Evolutionary conservation across 2,113 vertebrate species (phyloP), one percentile per base, ranked within the genome.

Genomic region (Seriola aureovittata): DNA sequence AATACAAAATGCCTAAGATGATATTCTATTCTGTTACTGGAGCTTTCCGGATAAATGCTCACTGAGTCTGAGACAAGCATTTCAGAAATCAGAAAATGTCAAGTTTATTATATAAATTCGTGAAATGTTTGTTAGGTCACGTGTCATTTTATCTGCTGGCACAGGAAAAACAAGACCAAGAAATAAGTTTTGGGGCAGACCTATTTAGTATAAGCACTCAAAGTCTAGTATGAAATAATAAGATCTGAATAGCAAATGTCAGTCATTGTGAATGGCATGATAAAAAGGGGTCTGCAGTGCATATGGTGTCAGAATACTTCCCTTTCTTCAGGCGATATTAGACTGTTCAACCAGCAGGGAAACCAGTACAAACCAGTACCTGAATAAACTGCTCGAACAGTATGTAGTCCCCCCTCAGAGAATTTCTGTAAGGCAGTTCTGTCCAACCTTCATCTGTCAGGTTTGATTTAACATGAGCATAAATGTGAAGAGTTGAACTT

Each of bases 101-200:
- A 55, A 48, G 36, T 50, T 59, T 29, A 57, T 64, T 8, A 42
- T 12, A 63, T 42, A 19, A 14, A 73, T 68, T 59, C 14, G 29
- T 52, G 42, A 44, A 63, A 58, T 42, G 36, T 68, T 63, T 50
- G 23, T 36, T 11, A 14, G 38, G 48, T 44, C 19, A 63, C 12
- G 2, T 78, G 54, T 6, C 11, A 71, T 36, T 52, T 76, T 25
- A 52, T 63, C 44, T 70, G 34, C 23, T 16, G 64, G 63, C 50
- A 55, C 2, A 55, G 4, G 17, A 50, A 40, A 29, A 63, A 58
- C 44, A 75, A 14, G 23, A 74, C 1, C 50, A 38, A 38, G 44
- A 29, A 68, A 63, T 58, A 2, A 59, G 50, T 52, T 8, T 42
- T 6, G 25, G 9, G 21, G 42, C 5, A 57, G 32, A 71, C 0